phyloP scores from a whole-genome alignment of 30 jellyfish, hydroid and myxozoan genomes.

The Chrysaora quinquecirrha region DNA sequence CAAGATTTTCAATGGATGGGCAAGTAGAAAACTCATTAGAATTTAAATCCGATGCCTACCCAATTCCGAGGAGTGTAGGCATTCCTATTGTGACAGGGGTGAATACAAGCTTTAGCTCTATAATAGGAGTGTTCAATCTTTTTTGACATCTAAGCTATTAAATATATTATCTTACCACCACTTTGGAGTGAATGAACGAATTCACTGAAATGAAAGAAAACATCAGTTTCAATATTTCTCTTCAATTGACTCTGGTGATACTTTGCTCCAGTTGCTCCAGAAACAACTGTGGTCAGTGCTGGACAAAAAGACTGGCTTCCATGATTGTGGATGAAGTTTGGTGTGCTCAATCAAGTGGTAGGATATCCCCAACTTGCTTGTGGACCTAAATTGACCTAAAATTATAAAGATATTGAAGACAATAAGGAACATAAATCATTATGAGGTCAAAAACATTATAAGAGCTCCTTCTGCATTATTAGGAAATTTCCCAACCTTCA shows the following conservation, averaged over 20 bases:
- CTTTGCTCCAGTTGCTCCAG: constrained; percentile 21
- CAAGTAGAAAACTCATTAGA: neutral
- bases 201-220: constrained; percentile 30
- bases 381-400: constrained; percentile 21
- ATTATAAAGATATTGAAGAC: neutral
- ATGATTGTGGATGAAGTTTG: constrained; percentile 16
- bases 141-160: neutral
- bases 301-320: constrained; percentile 16
- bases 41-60: neutral
- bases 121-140: neutral
- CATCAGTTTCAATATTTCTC: constrained; percentile 18
- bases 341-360: constrained; percentile 20
- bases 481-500: too few relatives aligned
- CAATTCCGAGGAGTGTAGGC: neutral
- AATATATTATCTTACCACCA: constrained; percentile 14
- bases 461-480: too few relatives aligned
- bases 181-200: constrained; percentile 22
- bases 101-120: neutral
- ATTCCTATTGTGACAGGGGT: neutral
- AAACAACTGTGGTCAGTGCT: constrained; percentile 10
- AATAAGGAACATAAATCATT: too few relatives aligned
- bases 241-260: neutral
- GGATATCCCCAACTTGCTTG: constrained; percentile 26
- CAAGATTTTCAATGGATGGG: neutral
- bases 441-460: too few relatives aligned